phyloP scores from a whole-genome alignment of 2,797 vertebrate species.

The Hirundo rustica region DNA sequence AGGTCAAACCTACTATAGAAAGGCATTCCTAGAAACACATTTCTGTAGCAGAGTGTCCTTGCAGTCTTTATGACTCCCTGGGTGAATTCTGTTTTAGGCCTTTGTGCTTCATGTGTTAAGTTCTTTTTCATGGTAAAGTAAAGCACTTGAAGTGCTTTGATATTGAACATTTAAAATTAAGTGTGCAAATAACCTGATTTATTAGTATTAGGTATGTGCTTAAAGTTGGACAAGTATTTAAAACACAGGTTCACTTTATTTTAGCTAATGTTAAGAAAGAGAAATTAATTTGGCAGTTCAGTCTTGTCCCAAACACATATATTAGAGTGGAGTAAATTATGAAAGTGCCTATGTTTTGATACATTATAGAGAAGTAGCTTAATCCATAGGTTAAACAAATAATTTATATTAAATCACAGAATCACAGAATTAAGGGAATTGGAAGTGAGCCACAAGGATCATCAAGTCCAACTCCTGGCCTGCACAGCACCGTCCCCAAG shows the following conservation, averaged over 20 bases:
- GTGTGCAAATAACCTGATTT: not conserved
- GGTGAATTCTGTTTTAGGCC: not conserved
- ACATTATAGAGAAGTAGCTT: not conserved
- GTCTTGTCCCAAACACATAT: not conserved
- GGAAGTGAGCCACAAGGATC: not conserved
- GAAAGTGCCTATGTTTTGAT: not conserved
- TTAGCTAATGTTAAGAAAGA: not conserved
- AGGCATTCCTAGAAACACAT: not conserved
- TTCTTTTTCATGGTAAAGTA: not conserved
- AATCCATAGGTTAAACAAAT: not conserved
- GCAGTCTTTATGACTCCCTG: not conserved
- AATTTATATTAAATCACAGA: not conserved
- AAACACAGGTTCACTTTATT: not conserved
- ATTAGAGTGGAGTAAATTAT: not conserved
- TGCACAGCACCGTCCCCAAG: not conserved
- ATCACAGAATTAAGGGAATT: not conserved
- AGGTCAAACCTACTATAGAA: not conserved
- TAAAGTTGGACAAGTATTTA: not conserved
- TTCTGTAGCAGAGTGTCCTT: not conserved
- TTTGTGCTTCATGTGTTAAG: not conserved
- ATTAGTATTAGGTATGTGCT: not conserved
- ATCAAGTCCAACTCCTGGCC: accelerated
- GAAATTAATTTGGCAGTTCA: not conserved
- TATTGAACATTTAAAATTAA: not conserved
- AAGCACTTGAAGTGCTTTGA: not conserved